Conservation (phyloP, 2,797 vertebrate genomes). For the Astyanax mexicanus region DNA sequence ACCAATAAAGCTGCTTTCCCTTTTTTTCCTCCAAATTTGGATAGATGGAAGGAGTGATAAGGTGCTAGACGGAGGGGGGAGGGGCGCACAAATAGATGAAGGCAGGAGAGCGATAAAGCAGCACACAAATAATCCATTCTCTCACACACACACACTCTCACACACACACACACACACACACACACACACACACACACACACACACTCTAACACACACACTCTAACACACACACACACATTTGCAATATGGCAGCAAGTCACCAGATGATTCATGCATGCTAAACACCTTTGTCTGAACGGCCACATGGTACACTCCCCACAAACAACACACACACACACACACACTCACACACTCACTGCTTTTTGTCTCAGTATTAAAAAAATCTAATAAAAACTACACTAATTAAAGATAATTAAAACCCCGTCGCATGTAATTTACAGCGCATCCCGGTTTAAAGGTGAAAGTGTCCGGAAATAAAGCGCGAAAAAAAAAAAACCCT, state of each 20-base stretch:
- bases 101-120: constrained; percentile 52
- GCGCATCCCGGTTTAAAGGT: not conserved
- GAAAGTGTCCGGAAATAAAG: not conserved
- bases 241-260: constrained; percentile 61
- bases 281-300: constrained; percentile 61
- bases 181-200: constrained; percentile 43
- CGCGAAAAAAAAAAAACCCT: too few species aligned
- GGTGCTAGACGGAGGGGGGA: constrained; percentile 62
- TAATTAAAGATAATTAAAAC: too few species aligned
- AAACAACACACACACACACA: constrained; percentile 35
- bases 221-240: constrained; percentile 45
- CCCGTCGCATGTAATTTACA: not conserved
- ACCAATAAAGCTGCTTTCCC: constrained; percentile 72
- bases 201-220: constrained; percentile 14
- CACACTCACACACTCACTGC: constrained; percentile 13
- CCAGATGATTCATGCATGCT: constrained; percentile 63
- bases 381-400: too few species aligned
- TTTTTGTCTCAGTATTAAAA: too few species aligned
- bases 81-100: constrained; percentile 33
- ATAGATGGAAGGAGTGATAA: constrained; percentile 78
- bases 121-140: constrained; percentile 51
- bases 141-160: constrained; percentile 32
- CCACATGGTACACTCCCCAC: constrained; percentile 52
- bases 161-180: constrained; percentile 22
- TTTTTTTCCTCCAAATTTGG: constrained; percentile 71